Base-by-base conservation (phyloP, 2,888 invertebrate genomes). In the Drosophila hamatofila region DNA sequence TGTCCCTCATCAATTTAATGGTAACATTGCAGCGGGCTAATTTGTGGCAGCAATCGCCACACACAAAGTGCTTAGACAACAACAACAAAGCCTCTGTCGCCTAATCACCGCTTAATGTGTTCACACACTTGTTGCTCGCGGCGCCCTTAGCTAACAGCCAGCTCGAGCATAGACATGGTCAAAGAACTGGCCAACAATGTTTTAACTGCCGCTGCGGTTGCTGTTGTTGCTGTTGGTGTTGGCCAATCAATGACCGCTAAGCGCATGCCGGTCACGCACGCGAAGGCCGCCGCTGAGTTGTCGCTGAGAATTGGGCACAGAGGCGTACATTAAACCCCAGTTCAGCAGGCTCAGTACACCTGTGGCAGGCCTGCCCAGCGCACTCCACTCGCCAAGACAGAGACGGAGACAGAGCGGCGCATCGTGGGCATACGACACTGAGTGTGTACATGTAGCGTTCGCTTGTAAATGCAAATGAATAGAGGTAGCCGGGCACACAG, bases 251-350 rank as follows among this genome's bases (percentile, higher is more conserved):
- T 85, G 83, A 88, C 85, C 85, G 88, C 86, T 81, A 86, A 86
- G 78, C 78, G 83, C 83, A 91, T 91, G 89, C 91, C 74, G 83
- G 80, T 79, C 91, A 89, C 88, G 90, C 86, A 86, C 82, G 81
- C 91, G 91, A 91, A 91, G 91, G 91, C 91, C 91, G 88, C 80
- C 78, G 33, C 74, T 77, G 66, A 58, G 72, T 69, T 52, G 68
- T 65, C 67, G 76, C 59, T 51, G 48, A 72, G 80, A 86, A 88
- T 86, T 84, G 84, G 75, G 87, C 81, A 86, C 85, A 80, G 71
- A 73, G 70, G 63, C 75, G 80, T 77, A 61, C 80, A 63, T 80
- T 87, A 82, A 86, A 81, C 83, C 68, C 59, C 66, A 71, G 65
- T 30, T 23, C 41, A 21, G 23, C 52, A 52, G 37, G 52, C 39